Percentiles rank a stretch among this genome's conserved stretches.
Evolutionary conservation across 2,113 vertebrate genomes (phyloP).

Genomic region (Glaucidium brasilianum): DNA sequence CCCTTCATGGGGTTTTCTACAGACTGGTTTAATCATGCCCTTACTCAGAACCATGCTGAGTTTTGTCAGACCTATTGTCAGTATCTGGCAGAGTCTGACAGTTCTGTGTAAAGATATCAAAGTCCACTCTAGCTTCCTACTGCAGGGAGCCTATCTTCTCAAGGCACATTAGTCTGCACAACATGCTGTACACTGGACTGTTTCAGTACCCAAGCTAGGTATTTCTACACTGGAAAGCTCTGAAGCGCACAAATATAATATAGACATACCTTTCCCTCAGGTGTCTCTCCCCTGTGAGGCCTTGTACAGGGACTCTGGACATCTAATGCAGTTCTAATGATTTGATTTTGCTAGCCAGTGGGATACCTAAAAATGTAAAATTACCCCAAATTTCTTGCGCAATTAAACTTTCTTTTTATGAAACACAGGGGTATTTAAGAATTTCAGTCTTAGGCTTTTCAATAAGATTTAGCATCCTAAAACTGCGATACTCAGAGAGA

Average conservation of each 20-base stretch:
- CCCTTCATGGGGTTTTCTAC: background rate
- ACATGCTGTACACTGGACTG: background rate
- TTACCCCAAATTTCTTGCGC: background rate
- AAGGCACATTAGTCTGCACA: background rate
- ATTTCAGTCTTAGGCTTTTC: background rate
- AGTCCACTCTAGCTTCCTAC: background rate
- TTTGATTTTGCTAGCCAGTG: background rate
- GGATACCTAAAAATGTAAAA: background rate
- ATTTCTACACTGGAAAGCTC: background rate
- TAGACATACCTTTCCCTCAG: background rate
- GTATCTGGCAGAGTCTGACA: background rate
- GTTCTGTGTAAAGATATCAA: background rate
- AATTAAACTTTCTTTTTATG: background rate
- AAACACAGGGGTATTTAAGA: background rate
- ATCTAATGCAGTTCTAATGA: background rate
- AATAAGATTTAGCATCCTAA: background rate
- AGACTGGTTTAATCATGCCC: background rate
- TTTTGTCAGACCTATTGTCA: conserved; percentile 12
- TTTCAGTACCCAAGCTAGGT: background rate
- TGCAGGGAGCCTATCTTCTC: conserved; percentile 7
- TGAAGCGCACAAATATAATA: background rate
- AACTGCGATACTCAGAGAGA: background rate
- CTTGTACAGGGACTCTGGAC: background rate
- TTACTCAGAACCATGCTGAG: background rate
- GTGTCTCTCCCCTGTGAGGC: background rate